Conservation (phyloP, 2,113 vertebrate genomes). For the Apodemus sylvaticus region DNA sequence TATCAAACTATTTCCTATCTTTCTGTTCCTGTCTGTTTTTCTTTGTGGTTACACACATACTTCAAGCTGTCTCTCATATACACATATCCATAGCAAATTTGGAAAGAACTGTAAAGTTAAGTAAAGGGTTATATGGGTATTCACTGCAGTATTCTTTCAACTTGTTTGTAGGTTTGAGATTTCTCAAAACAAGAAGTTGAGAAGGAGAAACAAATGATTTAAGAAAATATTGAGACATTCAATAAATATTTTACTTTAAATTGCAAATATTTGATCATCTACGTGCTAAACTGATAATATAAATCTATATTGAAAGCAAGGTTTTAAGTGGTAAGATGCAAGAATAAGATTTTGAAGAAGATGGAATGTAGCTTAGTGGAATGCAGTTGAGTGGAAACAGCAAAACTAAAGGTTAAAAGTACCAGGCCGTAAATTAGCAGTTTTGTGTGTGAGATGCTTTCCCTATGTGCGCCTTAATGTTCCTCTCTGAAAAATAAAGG, state of each 20-base stretch:
- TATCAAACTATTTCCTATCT: not conserved
- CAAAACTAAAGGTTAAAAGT: not conserved
- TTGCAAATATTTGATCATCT: not conserved
- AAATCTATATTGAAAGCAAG: not conserved
- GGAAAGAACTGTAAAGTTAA: not conserved
- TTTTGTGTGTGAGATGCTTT: not conserved
- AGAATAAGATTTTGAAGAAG: not conserved
- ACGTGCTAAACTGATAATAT: not conserved
- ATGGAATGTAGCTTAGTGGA: not conserved
- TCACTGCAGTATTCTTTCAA: not conserved
- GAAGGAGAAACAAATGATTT: not conserved
- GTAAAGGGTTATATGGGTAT: not conserved
- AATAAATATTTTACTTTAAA: slow-evolving; percentile 11
- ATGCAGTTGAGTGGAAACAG: not conserved
- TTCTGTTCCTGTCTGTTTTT: not conserved
- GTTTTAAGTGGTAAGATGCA: not conserved
- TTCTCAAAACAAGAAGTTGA: slow-evolving; percentile 22
- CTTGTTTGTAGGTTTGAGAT: not conserved
- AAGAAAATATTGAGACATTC: not conserved
- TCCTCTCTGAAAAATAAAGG: slow-evolving; percentile 1
- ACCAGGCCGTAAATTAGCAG: not conserved
- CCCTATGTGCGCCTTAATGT: not conserved
- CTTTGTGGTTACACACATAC: not conserved
- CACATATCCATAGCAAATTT: not conserved
- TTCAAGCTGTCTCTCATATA: not conserved